Evolutionary conservation across 2,113 vertebrate genomes (phyloP).

Genomic region (Petroica traversi): DNA sequence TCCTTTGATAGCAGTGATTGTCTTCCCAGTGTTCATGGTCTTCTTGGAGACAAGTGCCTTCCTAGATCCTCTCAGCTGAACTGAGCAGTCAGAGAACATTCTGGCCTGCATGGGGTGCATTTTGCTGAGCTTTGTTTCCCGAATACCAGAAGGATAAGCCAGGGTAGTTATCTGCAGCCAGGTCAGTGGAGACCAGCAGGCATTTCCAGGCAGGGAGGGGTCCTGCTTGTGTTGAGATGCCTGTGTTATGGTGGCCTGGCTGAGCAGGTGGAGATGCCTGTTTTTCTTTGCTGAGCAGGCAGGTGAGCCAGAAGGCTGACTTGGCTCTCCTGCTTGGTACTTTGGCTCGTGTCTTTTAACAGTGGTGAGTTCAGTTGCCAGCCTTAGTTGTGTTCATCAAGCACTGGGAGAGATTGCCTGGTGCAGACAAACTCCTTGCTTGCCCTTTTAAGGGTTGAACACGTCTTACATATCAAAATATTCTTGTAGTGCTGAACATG

Average conservation of each 20-base stretch:
- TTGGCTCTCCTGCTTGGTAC: not conserved
- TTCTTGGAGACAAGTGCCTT: accelerated
- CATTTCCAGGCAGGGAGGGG: not conserved
- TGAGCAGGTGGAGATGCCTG: not conserved
- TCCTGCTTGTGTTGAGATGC: not conserved
- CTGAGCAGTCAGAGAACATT: not conserved
- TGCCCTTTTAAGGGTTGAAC: not conserved
- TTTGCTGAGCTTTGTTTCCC: not conserved
- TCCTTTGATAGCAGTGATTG: not conserved
- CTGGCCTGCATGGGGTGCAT: not conserved
- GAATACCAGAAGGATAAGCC: not conserved
- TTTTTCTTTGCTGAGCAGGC: not conserved
- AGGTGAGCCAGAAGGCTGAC: not conserved
- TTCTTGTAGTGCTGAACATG: not conserved
- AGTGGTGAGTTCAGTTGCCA: not conserved
- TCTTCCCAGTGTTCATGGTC: accelerated
- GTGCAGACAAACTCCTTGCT: not conserved
- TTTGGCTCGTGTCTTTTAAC: not conserved
- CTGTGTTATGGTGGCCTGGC: not conserved
- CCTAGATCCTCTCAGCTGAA: not conserved
- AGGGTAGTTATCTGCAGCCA: not conserved
- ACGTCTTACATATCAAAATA: not conserved
- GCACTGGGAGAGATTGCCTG: not conserved
- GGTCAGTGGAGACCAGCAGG: not conserved
- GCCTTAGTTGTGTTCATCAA: not conserved